A percentile compares a stretch with the other conserved stretches of the same genome.
These are phyloP conservation scores for Anthophora plumipes DNA, from an alignment of 2,888 invertebrate genomes.

Conservation along the genomic window DNA sequence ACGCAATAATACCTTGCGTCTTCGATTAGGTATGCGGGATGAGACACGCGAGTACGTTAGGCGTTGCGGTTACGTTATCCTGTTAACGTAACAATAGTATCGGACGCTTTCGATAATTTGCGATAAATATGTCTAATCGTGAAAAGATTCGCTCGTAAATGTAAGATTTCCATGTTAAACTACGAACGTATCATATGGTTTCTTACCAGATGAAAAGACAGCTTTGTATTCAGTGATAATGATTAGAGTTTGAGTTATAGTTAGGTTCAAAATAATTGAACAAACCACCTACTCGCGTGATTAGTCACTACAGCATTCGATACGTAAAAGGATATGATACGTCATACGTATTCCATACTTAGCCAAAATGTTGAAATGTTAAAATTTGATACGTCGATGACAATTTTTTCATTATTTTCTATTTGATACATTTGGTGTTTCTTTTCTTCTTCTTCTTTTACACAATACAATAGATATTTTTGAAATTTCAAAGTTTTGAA, in stretches of 20 bases:
- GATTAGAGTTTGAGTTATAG: neutral
- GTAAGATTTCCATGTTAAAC: neutral
- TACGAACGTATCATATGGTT: neutral
- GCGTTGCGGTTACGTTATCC: conserved; percentile 21
- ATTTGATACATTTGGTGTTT: neutral
- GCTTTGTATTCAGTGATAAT: neutral
- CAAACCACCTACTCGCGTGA: neutral
- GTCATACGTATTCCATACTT: neutral
- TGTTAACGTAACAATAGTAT: conserved; percentile 33
- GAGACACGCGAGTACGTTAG: conserved; percentile 32
- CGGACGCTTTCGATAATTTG: neutral
- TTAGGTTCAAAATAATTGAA: neutral
- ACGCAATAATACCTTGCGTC: conserved; percentile 51
- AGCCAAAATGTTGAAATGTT: neutral
- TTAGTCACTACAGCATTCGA: neutral
- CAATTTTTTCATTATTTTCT: neutral
- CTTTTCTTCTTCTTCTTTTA: too few species aligned
- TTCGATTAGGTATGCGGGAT: conserved; percentile 61
- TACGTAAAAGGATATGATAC: neutral
- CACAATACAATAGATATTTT: neutral
- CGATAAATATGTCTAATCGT: neutral
- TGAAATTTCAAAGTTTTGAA: neutral
- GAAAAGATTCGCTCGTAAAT: neutral
- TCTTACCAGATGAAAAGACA: neutral
- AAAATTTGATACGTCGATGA: neutral